Evolutionary conservation across 1,140 invertebrate genomes (phyloP).

Genomic region (Papilio glaucus): DNA sequence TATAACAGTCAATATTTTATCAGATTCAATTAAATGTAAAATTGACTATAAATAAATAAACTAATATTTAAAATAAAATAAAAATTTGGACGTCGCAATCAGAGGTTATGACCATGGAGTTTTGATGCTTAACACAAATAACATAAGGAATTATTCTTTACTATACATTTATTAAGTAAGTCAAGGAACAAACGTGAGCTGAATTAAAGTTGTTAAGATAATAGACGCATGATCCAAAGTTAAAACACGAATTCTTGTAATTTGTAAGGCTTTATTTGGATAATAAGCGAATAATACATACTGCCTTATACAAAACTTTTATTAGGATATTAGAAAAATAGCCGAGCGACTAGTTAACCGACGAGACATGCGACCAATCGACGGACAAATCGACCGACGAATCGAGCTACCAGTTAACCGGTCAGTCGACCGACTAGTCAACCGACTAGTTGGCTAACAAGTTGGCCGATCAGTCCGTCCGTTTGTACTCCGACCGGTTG

Average conservation of each 20-base stretch:
- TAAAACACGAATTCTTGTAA: not conserved
- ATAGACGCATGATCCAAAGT: constrained; percentile 9
- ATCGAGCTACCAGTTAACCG: no score
- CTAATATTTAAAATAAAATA: not conserved
- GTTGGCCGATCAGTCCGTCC: not conserved
- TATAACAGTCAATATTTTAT: no score
- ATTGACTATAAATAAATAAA: no score
- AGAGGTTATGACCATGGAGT: constrained; percentile 5
- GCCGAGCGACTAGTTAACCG: no score
- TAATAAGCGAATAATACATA: no score
- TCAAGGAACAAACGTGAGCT: constrained; percentile 22
- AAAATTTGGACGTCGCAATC: not conserved
- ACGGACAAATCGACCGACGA: no score
- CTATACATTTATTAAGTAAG: constrained; percentile 2
- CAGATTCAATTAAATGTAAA: not conserved
- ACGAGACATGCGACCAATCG: no score
- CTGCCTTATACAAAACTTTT: no score
- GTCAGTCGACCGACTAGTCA: not conserved
- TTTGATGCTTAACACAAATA: constrained; percentile 1
- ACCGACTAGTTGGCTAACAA: not conserved
- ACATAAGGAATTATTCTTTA: constrained; percentile 25
- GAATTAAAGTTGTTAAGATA: constrained; percentile 20
- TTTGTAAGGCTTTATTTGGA: no score
- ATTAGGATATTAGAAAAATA: no score
- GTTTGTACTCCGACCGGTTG: no score